Percentiles rank a stretch among this genome's conserved stretches.
Evolutionary conservation across 2,797 vertebrate species (phyloP).

Genomic region (Helostoma temminkii): DNA sequence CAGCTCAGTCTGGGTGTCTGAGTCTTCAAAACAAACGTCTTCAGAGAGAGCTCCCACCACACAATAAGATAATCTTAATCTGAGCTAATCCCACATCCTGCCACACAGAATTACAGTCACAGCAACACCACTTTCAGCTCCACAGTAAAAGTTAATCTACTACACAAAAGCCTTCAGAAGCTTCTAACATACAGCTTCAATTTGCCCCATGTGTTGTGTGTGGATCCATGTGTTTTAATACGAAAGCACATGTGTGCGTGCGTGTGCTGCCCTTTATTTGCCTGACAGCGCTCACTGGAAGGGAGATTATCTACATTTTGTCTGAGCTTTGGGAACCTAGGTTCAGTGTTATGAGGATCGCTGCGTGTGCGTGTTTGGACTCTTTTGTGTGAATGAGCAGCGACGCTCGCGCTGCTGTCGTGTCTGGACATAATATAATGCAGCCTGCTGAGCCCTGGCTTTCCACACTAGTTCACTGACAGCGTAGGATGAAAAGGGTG

Average conservation of each 20-base stretch:
- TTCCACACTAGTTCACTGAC: constrained; percentile 51
- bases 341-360: constrained; percentile 46
- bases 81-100: constrained; percentile 65
- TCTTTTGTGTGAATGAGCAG: constrained; percentile 72
- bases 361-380: constrained; percentile 48
- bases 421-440: constrained; percentile 52
- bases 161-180: constrained; percentile 32
- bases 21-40: constrained; percentile 57
- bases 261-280: constrained; percentile 61
- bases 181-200: constrained; percentile 25
- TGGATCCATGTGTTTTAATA: constrained; percentile 25
- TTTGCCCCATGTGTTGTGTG: constrained; percentile 30
- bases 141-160: constrained; percentile 48
- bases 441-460: constrained; percentile 68
- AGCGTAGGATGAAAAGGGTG: constrained; percentile 57
- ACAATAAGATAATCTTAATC: constrained; percentile 72
- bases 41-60: constrained; percentile 49
- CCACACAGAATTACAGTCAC: constrained; percentile 62
- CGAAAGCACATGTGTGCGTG: constrained; percentile 27
- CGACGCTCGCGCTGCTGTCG: constrained; percentile 33
- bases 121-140: constrained; percentile 60
- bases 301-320: constrained; percentile 76
- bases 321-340: constrained; percentile 51
- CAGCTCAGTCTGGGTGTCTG: constrained; percentile 44
- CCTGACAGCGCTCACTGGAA: constrained; percentile 38